Evolutionary conservation across 1,140 invertebrate genomes (phyloP), one percentile per base, ranked within the genome.

Genomic region (Drosophila auraria): DNA sequence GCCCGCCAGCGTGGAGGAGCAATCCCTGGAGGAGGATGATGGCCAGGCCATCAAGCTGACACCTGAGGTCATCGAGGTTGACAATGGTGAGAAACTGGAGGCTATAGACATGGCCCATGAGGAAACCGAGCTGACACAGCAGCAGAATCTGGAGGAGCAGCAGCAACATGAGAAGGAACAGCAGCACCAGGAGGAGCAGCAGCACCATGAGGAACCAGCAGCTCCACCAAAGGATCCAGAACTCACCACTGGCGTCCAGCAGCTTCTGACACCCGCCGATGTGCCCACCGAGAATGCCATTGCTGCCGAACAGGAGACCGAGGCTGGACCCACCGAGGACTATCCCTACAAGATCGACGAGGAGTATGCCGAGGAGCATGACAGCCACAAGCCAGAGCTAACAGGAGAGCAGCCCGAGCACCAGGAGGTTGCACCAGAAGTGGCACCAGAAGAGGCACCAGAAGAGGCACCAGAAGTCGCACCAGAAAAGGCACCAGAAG

Each of bases 291-390:
- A 90, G 49, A 79, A 81, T 53, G 66, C 60, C 6, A 82, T 68
- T 14, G 73, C 36, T 20, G 44, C 38, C 5, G 78, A 87, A 2
- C 72, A 61, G 5, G 75, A 83, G 27, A 87, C 78, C 1, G 89
- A 90, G 17, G 51, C 68, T 3, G 72, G 47, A 15, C 83, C 82
- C 50, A 80, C 84, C 33, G 90, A 92, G 45, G 91, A 92, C 40
- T 92, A 92, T 82, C 91, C 91, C 15, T 92, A 92, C 70, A 92
- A 92, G 66, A 87, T 92, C 12, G 91, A 92, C 14, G 87, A 92
- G 59, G 91, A 92, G 44, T 92, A 92, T 12, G 47, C 64, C 3
- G 84, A 91, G 40, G 90, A 91, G 59, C 80, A 83, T 51, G 83
- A 91, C 25, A 54, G 5, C 33, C 54, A 57, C 11, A 79, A 79